Evolutionary conservation across 2,888 invertebrate genomes (phyloP).

Genomic region (Hofmannophila pseudospretella): DNA sequence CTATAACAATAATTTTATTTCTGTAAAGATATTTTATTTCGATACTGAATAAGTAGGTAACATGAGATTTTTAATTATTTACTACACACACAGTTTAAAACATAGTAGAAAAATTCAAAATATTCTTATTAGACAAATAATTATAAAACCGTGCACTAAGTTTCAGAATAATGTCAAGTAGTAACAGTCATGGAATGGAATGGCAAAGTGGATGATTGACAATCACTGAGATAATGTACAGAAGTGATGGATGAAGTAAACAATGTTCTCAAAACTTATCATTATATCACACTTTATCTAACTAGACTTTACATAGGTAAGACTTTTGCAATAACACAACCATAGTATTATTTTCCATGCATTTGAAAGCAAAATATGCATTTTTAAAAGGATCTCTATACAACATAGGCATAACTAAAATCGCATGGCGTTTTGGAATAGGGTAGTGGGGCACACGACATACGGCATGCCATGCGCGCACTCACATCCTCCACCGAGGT

Average conservation of each 20-base stretch:
- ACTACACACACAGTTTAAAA: too few species aligned
- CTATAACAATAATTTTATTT: too few species aligned
- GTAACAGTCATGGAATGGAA: too few species aligned
- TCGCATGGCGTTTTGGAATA: too few species aligned
- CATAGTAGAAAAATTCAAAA: too few species aligned
- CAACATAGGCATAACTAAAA: neutral
- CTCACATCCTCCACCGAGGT: constrained; percentile 76
- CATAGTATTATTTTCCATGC: neutral
- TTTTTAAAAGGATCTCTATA: neutral
- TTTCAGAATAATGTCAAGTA: too few species aligned
- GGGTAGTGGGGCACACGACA: constrained; percentile 20
- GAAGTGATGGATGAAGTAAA: neutral
- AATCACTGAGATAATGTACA: neutral
- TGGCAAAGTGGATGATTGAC: too few species aligned
- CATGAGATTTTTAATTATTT: too few species aligned
- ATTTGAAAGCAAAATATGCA: neutral
- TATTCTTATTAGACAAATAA: too few species aligned
- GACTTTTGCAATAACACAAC: neutral
- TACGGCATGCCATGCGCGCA: constrained; percentile 36
- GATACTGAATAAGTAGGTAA: too few species aligned
- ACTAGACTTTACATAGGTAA: neutral
- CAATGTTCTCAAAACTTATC: neutral
- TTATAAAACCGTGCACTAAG: too few species aligned
- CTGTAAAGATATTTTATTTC: too few species aligned
- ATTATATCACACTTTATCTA: neutral